phyloP scores from a whole-genome alignment of 1,140 invertebrate species.

The Diprion similis region DNA sequence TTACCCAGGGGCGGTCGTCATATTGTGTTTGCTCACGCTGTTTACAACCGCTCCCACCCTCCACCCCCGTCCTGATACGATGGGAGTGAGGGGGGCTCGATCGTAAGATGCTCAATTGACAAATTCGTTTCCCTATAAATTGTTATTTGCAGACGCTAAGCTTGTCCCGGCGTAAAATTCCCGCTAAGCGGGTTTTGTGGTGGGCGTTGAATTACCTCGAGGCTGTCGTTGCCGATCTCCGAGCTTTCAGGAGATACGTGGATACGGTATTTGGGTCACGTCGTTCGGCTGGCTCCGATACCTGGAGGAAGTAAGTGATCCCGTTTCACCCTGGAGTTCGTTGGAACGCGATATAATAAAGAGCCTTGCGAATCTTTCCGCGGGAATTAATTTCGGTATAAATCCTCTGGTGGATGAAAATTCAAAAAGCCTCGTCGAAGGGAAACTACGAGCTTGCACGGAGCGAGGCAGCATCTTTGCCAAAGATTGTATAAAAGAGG shows the following conservation, averaged over 20 bases:
- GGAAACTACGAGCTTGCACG: neutral
- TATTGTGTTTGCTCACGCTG: slow-evolving; percentile 61
- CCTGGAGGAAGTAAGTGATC: neutral
- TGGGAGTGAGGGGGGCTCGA: slow-evolving; percentile 27
- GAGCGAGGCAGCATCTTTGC: slow-evolving; percentile 27
- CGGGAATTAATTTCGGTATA: neutral
- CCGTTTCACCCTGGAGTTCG: neutral
- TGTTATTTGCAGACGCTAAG: neutral
- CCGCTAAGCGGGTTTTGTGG: neutral
- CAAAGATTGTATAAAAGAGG: slow-evolving; percentile 57
- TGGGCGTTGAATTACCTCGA: no score
- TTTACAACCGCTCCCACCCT: slow-evolving; percentile 49
- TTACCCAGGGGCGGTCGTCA: slow-evolving; percentile 54
- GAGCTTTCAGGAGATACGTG: no score
- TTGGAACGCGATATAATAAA: no score
- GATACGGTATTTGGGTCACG: no score
- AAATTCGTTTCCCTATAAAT: slow-evolving; percentile 11
- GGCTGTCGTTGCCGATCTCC: no score
- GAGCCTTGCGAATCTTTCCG: no score
- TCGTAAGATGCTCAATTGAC: slow-evolving; percentile 16
- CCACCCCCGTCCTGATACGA: slow-evolving; percentile 13
- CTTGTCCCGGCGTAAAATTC: neutral
- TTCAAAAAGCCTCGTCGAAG: neutral
- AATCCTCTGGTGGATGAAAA: neutral
- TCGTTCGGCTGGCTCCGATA: no score